Conservation (phyloP, 2,113 vertebrate species). For the Campylomormyrus numenius region DNA sequence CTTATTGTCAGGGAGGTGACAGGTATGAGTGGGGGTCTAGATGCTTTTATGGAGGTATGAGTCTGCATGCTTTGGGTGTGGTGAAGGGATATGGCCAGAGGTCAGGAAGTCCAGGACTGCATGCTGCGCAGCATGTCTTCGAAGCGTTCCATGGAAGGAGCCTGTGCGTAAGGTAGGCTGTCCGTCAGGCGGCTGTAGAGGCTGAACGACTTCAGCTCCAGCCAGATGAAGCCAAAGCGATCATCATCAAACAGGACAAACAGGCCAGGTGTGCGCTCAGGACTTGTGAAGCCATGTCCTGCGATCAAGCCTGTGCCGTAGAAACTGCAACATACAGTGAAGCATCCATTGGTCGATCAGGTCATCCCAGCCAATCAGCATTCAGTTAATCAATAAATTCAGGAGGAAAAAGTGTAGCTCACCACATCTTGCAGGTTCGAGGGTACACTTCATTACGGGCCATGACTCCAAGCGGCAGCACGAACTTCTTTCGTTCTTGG, state of each 20-base stretch:
- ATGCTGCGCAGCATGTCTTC: constrained; percentile 93
- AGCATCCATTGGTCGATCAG: background rate
- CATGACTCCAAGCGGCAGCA: constrained; percentile 82
- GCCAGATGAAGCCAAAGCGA: constrained; percentile 95
- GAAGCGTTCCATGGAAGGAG: constrained; percentile 80
- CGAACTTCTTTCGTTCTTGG: constrained; percentile 65
- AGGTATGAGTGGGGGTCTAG: background rate
- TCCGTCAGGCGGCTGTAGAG: constrained; percentile 91
- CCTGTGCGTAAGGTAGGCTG: constrained; percentile 74
- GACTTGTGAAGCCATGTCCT: constrained; percentile 92
- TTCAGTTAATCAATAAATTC: background rate
- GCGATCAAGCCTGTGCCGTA: constrained; percentile 92
- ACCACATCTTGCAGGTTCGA: constrained; percentile 84
- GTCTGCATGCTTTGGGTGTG: constrained; percentile 48
- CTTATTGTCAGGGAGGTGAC: constrained; percentile 26
- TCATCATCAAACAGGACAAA: constrained; percentile 89
- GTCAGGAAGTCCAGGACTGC: constrained; percentile 87
- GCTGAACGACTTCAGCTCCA: constrained; percentile 95
- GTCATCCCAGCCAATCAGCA: background rate
- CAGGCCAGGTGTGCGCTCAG: constrained; percentile 83
- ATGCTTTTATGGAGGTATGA: constrained; percentile 11
- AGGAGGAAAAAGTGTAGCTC: constrained; percentile 33
- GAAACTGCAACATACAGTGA: constrained; percentile 64
- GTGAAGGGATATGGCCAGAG: constrained; percentile 4
- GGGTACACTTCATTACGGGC: constrained; percentile 92